These are phyloP conservation scores for Gephyroberyx darwinii DNA, from an alignment of 2,797 vertebrate species.

Conservation along the genomic window DNA sequence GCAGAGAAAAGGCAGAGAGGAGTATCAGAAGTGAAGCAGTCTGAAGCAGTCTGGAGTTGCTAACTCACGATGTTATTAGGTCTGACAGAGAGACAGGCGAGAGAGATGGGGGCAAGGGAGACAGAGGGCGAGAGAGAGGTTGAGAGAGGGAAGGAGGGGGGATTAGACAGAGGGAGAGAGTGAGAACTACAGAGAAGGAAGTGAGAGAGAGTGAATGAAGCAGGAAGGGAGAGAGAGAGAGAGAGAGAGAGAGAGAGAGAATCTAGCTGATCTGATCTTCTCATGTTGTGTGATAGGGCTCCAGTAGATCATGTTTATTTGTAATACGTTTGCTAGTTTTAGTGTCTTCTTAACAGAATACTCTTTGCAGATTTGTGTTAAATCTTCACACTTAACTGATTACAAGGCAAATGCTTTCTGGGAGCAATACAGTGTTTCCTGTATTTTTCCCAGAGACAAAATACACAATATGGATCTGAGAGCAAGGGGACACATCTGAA, in stretches of 20 bases:
- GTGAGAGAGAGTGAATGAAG: constrained; percentile 22
- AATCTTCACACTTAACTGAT: constrained; percentile 7
- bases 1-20: constrained; percentile 31
- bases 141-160: constrained; percentile 43
- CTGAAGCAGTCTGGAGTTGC: constrained; percentile 49
- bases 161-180: constrained; percentile 12
- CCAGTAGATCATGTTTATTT: constrained; percentile 16
- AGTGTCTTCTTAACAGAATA: neutral
- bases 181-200: constrained; percentile 27
- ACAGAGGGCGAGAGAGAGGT: constrained; percentile 45
- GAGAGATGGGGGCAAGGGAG: constrained; percentile 40
- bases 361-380: neutral
- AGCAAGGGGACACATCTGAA: neutral
- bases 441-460: constrained; percentile 8
- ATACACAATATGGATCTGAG: neutral
- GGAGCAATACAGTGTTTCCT: constrained; percentile 20
- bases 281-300: constrained; percentile 45
- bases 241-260: constrained; percentile 3
- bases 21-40: constrained; percentile 58
- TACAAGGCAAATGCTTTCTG: constrained; percentile 42
- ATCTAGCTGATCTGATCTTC: constrained; percentile 21
- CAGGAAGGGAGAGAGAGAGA: neutral
- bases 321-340: neutral
- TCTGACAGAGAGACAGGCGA: constrained; percentile 52
- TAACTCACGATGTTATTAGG: constrained; percentile 62